Base-by-base conservation (phyloP, 2,797 vertebrate genomes). In the Hyperoplus lanceolatus region DNA sequence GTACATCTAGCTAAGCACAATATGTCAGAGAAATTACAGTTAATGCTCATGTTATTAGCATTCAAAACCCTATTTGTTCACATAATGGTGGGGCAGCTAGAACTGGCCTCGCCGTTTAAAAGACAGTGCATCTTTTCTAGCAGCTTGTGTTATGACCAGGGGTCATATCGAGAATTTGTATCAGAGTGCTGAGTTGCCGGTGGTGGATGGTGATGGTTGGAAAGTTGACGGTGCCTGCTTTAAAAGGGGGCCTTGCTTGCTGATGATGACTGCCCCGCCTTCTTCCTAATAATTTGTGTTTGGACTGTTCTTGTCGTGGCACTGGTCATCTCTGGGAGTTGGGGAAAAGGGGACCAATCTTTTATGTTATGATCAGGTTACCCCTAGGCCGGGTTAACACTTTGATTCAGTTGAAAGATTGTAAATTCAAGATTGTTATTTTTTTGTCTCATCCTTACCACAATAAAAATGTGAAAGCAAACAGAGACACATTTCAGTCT, bases 41-140 rank as follows among this genome's bases (percentile, higher is more conserved):
- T 54, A 15, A 56, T 39, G 38, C 4, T 45, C 38, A 68, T 39
- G 9, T 8, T 49, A 55, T 5, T 49, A 48, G 18, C 12, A 60
- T 29, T 38, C 0, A 65, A 29, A 29, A 29, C 29, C 29, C 43
- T 45, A 7, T 4, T 42, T 74, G 18, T 50, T 60, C 41, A 54
- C n/a, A 43, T 53, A 29, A 39, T 36, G 42, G 38, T 11, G 43
- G 16, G 56, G 36, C 29, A 50, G 42, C 74, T 69, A 66, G 58
- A 69, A 49, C n/a, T 49, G 53, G 54, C 60, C 60, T 46, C 39
- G 8, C 46, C 29, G 29, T 53, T 70, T 39, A 64, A 64, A 70
- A 64, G 39, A 62, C 51, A 10, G 36, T 50, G 55, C 63, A 45
- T 14, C 45, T 48, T 61, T 50, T 36, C 42, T 36, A 36, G 13